These are phyloP conservation scores for Oceanites oceanicus DNA, from an alignment of 2,113 vertebrate genomes.

Conservation along the genomic window DNA sequence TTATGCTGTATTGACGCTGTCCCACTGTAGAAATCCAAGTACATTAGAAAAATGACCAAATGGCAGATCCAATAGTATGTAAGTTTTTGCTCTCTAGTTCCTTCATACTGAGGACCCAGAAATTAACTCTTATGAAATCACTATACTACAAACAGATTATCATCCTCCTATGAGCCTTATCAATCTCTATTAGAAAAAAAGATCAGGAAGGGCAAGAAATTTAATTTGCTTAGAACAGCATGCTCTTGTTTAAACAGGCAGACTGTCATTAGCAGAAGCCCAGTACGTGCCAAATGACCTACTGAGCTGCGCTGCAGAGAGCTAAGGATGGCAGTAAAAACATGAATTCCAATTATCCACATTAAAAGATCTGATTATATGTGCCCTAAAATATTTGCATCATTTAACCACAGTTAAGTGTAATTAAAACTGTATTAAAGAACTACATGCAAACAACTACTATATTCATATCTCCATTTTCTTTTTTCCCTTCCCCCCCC, in stretches of 20 bases:
- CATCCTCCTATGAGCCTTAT: background rate
- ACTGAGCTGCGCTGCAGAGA: background rate
- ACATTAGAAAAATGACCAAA: background rate
- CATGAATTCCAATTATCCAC: constrained; percentile 13
- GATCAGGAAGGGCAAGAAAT: background rate
- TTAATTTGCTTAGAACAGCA: constrained; percentile 17
- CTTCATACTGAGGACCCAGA: background rate
- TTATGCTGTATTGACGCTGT: background rate
- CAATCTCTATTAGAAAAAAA: background rate
- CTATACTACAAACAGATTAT: background rate
- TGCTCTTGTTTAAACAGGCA: constrained; percentile 11
- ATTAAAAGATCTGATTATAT: background rate
- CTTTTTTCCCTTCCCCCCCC: background rate
- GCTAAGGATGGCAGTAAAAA: background rate
- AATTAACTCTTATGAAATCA: background rate
- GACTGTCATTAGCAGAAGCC: constrained; percentile 3
- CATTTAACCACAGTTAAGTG: background rate
- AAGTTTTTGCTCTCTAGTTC: background rate
- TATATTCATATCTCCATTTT: background rate
- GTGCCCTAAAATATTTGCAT: background rate
- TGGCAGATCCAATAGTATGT: background rate
- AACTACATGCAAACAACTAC: background rate
- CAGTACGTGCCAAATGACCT: background rate
- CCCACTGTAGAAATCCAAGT: background rate
- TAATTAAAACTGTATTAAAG: background rate